Base-by-base conservation (phyloP, 2,888 invertebrate species). In the Hirtodrosophila cameraria region DNA sequence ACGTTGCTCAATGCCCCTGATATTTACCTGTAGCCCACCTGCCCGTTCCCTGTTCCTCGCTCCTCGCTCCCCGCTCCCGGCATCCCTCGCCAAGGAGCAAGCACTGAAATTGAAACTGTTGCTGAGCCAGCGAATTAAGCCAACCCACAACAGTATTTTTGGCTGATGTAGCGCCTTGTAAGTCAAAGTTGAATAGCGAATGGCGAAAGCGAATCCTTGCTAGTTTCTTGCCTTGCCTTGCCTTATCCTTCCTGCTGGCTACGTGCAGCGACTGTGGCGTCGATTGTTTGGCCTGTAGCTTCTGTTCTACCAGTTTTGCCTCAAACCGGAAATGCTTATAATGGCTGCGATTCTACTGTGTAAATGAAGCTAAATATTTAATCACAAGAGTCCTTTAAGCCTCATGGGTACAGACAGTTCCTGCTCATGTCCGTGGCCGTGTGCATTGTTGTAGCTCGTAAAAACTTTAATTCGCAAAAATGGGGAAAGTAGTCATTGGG, bases 311-410 rank as follows among this genome's bases (percentile, higher is more conserved):
- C 25, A 12, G 5, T 42, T 5, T 7, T 3, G 16, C 3, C 30
- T 25, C 35, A 18, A 23, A 6, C 28, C 23, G 58, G 53, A 43
- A 68, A 69, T 55, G 67, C 74, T 63, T 65, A 67, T 38, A 74
- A 71, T 45, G 67, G 59, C 52, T 67, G 77, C 55, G 75, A 72
- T 59, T 79, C 77, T 49, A 71, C 76, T 49, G 75, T 80, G 31
- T 43, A 71, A 59, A 71, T 71, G 62, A 61, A 57, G 60, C 59
- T 78, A 76, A 78, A 77, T 80, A 74, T 70, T 76, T 76, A 72
- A 77, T 70, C 57, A 61, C 42, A n/a, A 28, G 33, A 31, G 28
- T 25, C 53, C 23, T 52, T 28, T 23, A 45, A 38, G n/a, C 43
- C 38, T 25, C 48, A 11, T 28, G 49, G 38, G 35, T 27, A 23